phyloP scores from a whole-genome alignment of 1,140 invertebrate species.

The Musca domestica region DNA sequence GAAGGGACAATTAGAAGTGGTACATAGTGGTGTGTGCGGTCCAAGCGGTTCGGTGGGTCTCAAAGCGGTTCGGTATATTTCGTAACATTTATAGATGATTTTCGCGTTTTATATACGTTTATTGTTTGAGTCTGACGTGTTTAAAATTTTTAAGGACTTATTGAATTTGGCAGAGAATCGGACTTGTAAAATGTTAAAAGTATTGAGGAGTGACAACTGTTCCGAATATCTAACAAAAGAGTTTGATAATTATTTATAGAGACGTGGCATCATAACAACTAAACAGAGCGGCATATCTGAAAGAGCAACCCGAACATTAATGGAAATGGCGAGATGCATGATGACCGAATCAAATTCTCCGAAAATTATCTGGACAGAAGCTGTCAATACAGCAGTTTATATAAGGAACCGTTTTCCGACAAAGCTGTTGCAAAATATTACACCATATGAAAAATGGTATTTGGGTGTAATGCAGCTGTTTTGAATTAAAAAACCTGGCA shows the following conservation, averaged over 20 bases:
- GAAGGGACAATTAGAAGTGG: neutral
- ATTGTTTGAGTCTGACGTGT: slow-evolving; percentile 23
- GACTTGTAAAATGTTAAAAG: slow-evolving; percentile 40
- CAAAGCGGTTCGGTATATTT: slow-evolving; percentile 38
- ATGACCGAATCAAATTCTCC: slow-evolving; percentile 36
- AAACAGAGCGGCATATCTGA: slow-evolving; percentile 54
- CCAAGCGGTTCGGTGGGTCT: slow-evolving; percentile 35
- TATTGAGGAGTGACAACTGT: slow-evolving; percentile 49
- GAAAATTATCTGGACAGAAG: slow-evolving; percentile 55
- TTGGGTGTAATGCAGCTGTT: too few species aligned
- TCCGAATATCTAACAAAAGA: slow-evolving; percentile 42
- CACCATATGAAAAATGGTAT: slow-evolving; percentile 20
- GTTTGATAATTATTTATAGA: slow-evolving; percentile 32
- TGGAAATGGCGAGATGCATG: slow-evolving; percentile 34
- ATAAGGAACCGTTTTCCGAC: slow-evolving; percentile 25
- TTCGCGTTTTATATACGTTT: slow-evolving; percentile 7
- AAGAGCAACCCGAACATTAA: slow-evolving; percentile 29
- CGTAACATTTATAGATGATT: slow-evolving; percentile 43
- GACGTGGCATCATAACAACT: slow-evolving; percentile 45
- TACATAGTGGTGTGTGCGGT: slow-evolving; percentile 41
- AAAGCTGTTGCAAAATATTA: too few species aligned
- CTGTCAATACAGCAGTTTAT: slow-evolving; percentile 41
- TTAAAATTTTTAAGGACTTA: too few species aligned
- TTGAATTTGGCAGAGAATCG: slow-evolving; percentile 31
- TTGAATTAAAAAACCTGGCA: neutral